Evolutionary conservation across 2,797 vertebrate genomes (phyloP).

Genomic region (Brachyalestes nurse): DNA sequence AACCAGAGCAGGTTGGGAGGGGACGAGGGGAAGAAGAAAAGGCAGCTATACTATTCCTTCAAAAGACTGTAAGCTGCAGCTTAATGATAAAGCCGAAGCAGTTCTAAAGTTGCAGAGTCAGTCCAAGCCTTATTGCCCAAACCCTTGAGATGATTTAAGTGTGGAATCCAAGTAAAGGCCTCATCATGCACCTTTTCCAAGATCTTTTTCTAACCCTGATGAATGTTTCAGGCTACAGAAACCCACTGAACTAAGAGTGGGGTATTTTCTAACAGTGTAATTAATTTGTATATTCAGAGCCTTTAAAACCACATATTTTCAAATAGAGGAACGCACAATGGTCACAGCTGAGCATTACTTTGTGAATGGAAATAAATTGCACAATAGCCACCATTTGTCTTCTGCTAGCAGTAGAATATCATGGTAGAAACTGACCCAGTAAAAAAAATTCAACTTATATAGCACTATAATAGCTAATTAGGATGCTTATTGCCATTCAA

Average conservation of each 20-base stretch:
- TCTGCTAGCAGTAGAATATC: neutral
- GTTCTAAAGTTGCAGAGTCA: slow-evolving; percentile 8
- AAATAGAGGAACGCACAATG: neutral
- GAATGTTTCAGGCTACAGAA: neutral
- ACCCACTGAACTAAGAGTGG: neutral
- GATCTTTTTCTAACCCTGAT: slow-evolving; percentile 12
- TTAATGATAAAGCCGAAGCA: slow-evolving; percentile 13
- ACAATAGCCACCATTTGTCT: slow-evolving; percentile 3
- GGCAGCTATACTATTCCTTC: slow-evolving; percentile 58
- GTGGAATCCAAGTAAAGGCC: slow-evolving; percentile 1
- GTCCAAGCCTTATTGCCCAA: neutral
- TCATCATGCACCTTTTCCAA: slow-evolving; percentile 17
- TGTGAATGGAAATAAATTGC: neutral
- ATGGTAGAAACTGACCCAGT: neutral
- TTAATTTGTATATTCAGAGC: neutral
- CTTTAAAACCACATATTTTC: neutral
- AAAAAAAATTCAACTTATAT: neutral
- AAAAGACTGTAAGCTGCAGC: slow-evolving; percentile 40
- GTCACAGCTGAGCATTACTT: neutral
- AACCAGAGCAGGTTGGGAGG: slow-evolving; percentile 66
- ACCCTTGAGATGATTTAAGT: neutral
- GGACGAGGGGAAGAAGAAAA: slow-evolving; percentile 76
- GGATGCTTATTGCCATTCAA: neutral
- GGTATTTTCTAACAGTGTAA: neutral
- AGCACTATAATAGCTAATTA: neutral